Percentiles rank a stretch among this genome's conserved stretches.
Conservation (phyloP, 2,888 invertebrate species). For the Hybos culiciformis region DNA sequence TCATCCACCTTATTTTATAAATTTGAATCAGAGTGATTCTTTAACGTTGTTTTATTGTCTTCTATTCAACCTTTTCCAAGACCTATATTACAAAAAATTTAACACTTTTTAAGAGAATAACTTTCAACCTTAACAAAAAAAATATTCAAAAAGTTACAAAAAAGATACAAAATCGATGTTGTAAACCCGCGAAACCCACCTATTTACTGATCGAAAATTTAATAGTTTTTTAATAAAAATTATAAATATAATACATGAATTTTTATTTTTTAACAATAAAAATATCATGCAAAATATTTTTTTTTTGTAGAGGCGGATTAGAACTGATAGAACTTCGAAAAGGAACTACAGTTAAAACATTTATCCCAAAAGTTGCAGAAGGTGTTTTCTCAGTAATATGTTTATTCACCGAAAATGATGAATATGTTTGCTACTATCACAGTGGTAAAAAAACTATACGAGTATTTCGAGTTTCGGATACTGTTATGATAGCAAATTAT, state of each 20-base stretch:
- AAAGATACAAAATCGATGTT: no score
- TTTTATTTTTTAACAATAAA: background rate
- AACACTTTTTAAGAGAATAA: no score
- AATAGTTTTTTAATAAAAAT: no score
- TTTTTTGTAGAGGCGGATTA: constrained; percentile 62
- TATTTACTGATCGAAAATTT: no score
- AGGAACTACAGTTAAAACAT: constrained; percentile 74
- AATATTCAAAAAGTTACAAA: no score
- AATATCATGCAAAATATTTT: background rate
- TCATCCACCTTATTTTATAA: no score
- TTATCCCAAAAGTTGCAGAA: constrained; percentile 89
- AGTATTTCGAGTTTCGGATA: constrained; percentile 82
- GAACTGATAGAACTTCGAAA: constrained; percentile 85
- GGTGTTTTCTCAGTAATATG: constrained; percentile 95
- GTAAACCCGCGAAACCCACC: no score
- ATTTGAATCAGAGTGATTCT: no score
- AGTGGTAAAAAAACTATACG: constrained; percentile 88
- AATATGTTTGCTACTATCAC: constrained; percentile 94
- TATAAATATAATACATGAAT: background rate
- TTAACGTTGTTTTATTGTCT: no score
- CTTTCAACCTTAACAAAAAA: no score
- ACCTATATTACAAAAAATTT: no score
- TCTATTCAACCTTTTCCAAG: no score
- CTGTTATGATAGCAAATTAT: constrained; percentile 85
- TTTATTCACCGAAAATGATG: constrained; percentile 84